Evolutionary conservation across 2,888 invertebrate genomes (phyloP), one percentile per base, ranked within the genome.

Genomic region (Synergus laeviventris): DNA sequence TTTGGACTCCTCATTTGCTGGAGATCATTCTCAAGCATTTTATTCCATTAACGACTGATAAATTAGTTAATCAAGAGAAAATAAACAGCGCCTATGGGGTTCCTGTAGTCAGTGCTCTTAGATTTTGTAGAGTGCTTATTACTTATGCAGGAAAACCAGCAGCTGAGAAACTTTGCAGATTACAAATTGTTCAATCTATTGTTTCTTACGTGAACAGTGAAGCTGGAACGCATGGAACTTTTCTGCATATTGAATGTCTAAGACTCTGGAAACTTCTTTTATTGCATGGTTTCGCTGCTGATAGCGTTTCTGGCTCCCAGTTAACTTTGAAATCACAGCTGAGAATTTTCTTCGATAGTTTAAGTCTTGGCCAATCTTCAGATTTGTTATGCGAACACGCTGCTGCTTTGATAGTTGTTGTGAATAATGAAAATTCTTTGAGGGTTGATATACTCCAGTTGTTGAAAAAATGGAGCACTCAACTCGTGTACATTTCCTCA

Each of bases 51-150:
- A 87, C 87, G 8, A 76, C 83, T n/a, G 78, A 86, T 77, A 74
- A 78, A 73, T 81, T 88, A 74, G 75, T 73, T 18, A 75, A 42
- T 24, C n/a, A 24, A 16, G 70, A 80, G 60, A 59, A 66, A 1
- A 77, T 78, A 60, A 86, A 87, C 79, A 92, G 88, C 87, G 92
- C 91, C 74, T 94, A 96, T 88, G 94, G 94, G 7, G 93, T 93
- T 82, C 96, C 97, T 3, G 91, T 96, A 79, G 89, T 94, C 74
- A 92, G 94, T 74, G 96, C 96, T 11, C 87, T 97, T 21, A 96
- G 95, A 88, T 91, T 97, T 5, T 90, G 97, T 49, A 93, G 97
- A 84, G 92, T 96, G 74, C 89, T 97, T 42, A 93, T 94, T 39
- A 92, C 85, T 82, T 83, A 90, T 81, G 84, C 83, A 85, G 88